Conservation (phyloP, 2,888 invertebrate genomes). For the Conus canariensis region DNA sequence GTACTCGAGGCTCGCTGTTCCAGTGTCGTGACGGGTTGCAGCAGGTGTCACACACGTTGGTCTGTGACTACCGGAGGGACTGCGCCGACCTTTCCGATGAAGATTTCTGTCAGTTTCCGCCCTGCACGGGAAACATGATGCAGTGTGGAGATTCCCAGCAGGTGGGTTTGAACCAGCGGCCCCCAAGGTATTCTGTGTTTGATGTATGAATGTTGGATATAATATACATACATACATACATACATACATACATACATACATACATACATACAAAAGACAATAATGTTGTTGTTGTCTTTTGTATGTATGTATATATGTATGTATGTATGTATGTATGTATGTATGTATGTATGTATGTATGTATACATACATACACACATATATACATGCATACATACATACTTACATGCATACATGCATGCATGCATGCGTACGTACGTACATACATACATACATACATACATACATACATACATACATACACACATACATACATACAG, state of each 20-base stretch:
- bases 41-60: not conserved
- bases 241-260: too few relatives aligned
- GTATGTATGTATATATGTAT: fast-evolving
- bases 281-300: fast-evolving
- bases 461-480: too few relatives aligned
- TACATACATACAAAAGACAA: too few relatives aligned
- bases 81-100: not conserved
- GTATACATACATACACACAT: not conserved
- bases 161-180: not conserved
- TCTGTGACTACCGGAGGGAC: not conserved
- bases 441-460: too few relatives aligned
- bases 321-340: not conserved
- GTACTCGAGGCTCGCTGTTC: not conserved
- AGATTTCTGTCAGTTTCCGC: not conserved
- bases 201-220: too few relatives aligned
- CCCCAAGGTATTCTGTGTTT: too few relatives aligned
- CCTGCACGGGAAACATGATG: not conserved
- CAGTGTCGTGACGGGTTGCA: not conserved
- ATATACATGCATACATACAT: too few relatives aligned
- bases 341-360: not conserved
- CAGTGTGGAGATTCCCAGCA: not conserved
- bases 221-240: too few relatives aligned
- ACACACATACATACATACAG: not conserved
- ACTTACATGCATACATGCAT: too few relatives aligned
- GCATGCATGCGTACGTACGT: too few relatives aligned